Evolutionary conservation across 2,113 vertebrate genomes (phyloP).

Genomic region (Percina caprodes): DNA sequence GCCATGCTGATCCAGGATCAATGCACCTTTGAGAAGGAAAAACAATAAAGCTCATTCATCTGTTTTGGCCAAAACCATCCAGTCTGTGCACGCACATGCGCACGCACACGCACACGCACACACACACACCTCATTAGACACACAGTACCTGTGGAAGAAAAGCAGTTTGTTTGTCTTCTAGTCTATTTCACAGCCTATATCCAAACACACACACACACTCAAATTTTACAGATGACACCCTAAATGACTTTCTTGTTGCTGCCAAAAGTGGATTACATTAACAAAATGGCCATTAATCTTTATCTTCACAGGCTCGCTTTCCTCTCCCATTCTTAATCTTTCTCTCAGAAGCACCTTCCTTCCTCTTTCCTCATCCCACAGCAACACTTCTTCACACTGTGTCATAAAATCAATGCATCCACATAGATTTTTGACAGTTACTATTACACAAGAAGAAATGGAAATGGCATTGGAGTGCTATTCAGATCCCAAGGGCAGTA

Average conservation of each 20-base stretch:
- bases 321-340: slow-evolving; percentile 44
- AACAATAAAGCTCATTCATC: slow-evolving; percentile 57
- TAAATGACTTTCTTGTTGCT: slow-evolving; percentile 58
- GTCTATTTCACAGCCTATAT: slow-evolving; percentile 39
- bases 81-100: too few relatives aligned
- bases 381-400: slow-evolving; percentile 38
- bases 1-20: slow-evolving; percentile 46
- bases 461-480: slow-evolving; percentile 39
- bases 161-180: slow-evolving; percentile 49
- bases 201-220: neutral
- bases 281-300: slow-evolving; percentile 69
- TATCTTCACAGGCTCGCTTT: slow-evolving; percentile 43
- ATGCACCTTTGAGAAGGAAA: slow-evolving; percentile 27
- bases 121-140: slow-evolving; percentile 24
- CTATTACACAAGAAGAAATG: slow-evolving; percentile 52
- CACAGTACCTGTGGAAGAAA: slow-evolving; percentile 7
- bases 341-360: slow-evolving; percentile 38
- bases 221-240: slow-evolving; percentile 46
- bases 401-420: slow-evolving; percentile 74
- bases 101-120: slow-evolving; percentile 18
- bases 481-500: neutral
- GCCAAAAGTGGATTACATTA: slow-evolving; percentile 51
- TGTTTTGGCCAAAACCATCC: slow-evolving; percentile 15
- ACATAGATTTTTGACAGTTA: slow-evolving; percentile 52
- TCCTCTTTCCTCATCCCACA: slow-evolving; percentile 33